Base-by-base conservation (phyloP, 2,113 vertebrate genomes). In the Nettapus auritus region DNA sequence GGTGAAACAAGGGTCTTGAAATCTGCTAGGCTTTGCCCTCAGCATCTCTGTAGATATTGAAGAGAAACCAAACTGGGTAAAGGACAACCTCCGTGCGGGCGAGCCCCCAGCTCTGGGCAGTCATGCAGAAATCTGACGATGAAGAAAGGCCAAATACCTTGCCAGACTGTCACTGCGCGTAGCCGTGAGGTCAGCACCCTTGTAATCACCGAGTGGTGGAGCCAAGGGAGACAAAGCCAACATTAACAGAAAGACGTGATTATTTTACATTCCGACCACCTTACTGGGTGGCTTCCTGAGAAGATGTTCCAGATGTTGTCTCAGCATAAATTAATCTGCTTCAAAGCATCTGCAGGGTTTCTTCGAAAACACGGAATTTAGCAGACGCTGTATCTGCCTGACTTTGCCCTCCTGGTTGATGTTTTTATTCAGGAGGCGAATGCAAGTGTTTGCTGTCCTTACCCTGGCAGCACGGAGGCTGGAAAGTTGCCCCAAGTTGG, bases 301-400 rank as follows among this genome's bases (percentile, higher is more conserved):
- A 94, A 94, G 92, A 95, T 95, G 92, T 97, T 96, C 96, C 96
- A 97, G 96, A 95, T 97, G 94, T 95, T 4, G 26, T 93, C 82
- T 94, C 94, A 91, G 91, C 89, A 90, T 94, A 92, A 95, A 96
- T 95, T 68, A 84, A 97, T 92, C 79, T 23, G 64, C 91, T 94
- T 90, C 78, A 76, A 94, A 94, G 87, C 94, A 87, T 94, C 86
- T 93, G 82, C 63, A 44, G 63, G 40, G 48, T 77, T 96, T 90
- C 86, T 94, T 90, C 52, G 82, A 88, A 94, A 94, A 89, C 52
- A 26, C 9, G 62, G 82, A 88, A 9, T 86, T 82, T 50, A 81
- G 33, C 81, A 89, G 91, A 33, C 82, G 44, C 48, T 46, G 21
- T 29, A 7, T 92, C 8, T 36, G 53, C 57, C 67, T 28, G 53